Evolutionary conservation across 1,140 invertebrate genomes (phyloP).

Genomic region (Meloidogyne exigua): DNA sequence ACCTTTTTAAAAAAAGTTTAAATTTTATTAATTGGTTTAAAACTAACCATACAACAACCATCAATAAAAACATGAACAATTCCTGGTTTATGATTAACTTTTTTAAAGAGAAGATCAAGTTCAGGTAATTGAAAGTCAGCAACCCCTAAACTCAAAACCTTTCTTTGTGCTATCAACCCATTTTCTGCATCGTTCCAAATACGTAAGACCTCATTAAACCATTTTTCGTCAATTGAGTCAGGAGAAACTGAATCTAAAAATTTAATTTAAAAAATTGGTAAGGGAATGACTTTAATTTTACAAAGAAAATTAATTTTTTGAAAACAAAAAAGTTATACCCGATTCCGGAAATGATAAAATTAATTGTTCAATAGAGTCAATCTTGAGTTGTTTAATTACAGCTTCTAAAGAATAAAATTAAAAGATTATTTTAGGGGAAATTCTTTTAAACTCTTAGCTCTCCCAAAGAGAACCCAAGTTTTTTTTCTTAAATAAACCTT

Average conservation of each 20-base stretch:
- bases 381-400: conserved; percentile 49
- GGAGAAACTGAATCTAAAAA: conserved; percentile 5
- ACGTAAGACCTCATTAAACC: conserved; percentile 41
- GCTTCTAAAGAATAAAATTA: conserved; percentile 25
- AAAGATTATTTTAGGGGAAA: too few relatives aligned
- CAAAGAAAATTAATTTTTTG: too few relatives aligned
- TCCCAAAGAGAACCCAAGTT: too few relatives aligned
- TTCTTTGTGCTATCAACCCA: conserved; percentile 27
- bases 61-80: conserved; percentile 93
- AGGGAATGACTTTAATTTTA: too few relatives aligned
- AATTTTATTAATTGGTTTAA: neutral
- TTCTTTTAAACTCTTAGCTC: too few relatives aligned
- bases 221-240: conserved; percentile 12
- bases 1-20: conserved; percentile 69
- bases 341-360: conserved; percentile 56
- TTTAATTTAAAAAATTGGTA: neutral
- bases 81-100: conserved; percentile 80
- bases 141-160: conserved; percentile 74
- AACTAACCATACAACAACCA: conserved; percentile 78
- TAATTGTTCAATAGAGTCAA: conserved; percentile 57
- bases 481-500: neutral
- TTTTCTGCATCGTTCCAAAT: conserved; percentile 34
- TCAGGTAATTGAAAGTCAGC: conserved; percentile 80
- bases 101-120: conserved; percentile 76
- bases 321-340: conserved; percentile 24